Base-by-base conservation (phyloP, 1,140 invertebrate genomes). In the Macrobrachium rosenbergii region DNA sequence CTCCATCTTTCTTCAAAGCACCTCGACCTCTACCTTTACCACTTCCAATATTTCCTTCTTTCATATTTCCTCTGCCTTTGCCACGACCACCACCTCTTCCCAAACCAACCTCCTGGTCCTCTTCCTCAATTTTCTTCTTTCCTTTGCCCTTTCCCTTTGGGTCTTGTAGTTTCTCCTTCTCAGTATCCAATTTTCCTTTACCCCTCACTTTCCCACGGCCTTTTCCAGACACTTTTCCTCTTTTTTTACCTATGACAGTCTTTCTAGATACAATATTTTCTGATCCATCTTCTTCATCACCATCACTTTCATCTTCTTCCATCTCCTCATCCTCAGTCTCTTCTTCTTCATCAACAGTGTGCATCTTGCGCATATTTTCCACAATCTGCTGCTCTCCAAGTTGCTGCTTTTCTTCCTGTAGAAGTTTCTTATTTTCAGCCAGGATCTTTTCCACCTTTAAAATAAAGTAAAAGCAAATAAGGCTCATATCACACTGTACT, bases 371-470 rank as follows among this genome's bases (percentile, higher is more conserved):
- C 19, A 37, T 17, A 21, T 59, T 64, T 62, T 23, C 67, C 28
- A 59, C 19, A 10, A 60, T 43, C 19, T 84, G 23, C 8, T 28
- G 43, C 23, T 23, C 45, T 21, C 59, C 77, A 63, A 72, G 63
- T 28, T 79, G 79, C 84, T 87, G 72, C 80, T 91, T 91, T 82
- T 91, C 91, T 64, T 91, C 84, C 78, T 90, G 91, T 21, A 92
- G 81, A 89, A 91, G 90, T 89, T 91, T 90, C 69, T 91, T 90
- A 88, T 92, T 92, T 88, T 92, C 91, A 2, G 91, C 91, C 28
- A 90, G 87, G 23, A 91, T 91, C 75, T 91, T 90, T 84, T 91
- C 91, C 43, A 91, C 89, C 87, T 92, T 90, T 43, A 75, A 60
- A 79, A 23, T 21, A 80, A 23, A 59, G 58, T 45, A 23, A n/a